phyloP scores from a whole-genome alignment of 2,888 invertebrate species.

The Philopedon plagiatum region DNA sequence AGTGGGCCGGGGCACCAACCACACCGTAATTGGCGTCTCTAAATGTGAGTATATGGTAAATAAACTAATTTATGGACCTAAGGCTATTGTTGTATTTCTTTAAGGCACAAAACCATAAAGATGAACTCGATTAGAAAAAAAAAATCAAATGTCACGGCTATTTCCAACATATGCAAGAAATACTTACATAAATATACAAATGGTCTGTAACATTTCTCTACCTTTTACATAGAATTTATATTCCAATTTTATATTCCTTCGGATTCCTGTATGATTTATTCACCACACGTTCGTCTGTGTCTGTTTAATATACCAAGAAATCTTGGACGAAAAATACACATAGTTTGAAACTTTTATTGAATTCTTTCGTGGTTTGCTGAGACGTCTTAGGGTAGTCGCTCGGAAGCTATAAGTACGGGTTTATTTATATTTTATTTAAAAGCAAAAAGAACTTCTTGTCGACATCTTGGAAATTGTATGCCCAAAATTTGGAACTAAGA shows the following conservation, averaged over 20 bases:
- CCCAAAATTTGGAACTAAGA: too few relatives aligned
- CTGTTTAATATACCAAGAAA: constrained; percentile 46
- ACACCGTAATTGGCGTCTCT: too few relatives aligned
- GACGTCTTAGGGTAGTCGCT: neutral
- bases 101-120: too few relatives aligned
- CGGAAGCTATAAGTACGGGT: constrained; percentile 14
- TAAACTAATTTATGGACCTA: too few relatives aligned
- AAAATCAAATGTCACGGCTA: too few relatives aligned
- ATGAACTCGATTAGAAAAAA: too few relatives aligned
- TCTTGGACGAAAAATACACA: constrained; percentile 36
- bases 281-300: constrained; percentile 39
- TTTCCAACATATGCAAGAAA: neutral
- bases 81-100: too few relatives aligned
- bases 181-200: neutral
- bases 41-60: too few relatives aligned
- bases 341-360: constrained; percentile 48
- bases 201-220: constrained; percentile 11
- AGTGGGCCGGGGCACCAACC: too few relatives aligned
- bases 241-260: constrained; percentile 29
- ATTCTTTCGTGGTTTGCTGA: constrained; percentile 33
- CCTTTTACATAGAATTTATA: constrained; percentile 27
- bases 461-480: too few relatives aligned
- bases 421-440: constrained; percentile 14
- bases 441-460: neutral
- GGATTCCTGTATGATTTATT: constrained; percentile 40